phyloP scores from a whole-genome alignment of 1,140 invertebrate species.

The Orussus abietinus region DNA sequence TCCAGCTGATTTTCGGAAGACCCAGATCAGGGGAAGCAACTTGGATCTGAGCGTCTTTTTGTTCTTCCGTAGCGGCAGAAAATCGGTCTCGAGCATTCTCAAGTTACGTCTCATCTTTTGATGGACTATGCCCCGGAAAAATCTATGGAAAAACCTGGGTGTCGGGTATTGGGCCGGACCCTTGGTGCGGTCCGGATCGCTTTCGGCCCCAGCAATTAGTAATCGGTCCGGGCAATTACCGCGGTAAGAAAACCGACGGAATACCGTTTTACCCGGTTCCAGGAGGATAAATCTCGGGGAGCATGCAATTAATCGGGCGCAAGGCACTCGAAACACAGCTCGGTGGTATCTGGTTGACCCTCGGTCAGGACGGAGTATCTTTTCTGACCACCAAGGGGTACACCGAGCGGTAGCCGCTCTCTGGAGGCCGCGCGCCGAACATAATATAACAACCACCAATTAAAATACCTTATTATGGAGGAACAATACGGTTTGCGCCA shows the following conservation, averaged over 20 bases:
- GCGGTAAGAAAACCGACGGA: constrained; percentile 24
- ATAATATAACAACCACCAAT: constrained; percentile 39
- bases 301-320: constrained; percentile 41
- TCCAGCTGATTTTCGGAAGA: too few species aligned
- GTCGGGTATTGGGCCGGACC: too few species aligned
- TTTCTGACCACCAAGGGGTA: too few species aligned
- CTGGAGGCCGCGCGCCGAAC: constrained; percentile 20
- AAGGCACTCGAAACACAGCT: constrained; percentile 33
- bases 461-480: constrained; percentile 45
- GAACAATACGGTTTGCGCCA: constrained; percentile 31
- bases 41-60: too few species aligned
- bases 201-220: constrained; percentile 26
- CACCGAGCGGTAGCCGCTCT: too few species aligned
- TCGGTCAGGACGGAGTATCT: constrained; percentile 22
- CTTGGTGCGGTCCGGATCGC: too few species aligned
- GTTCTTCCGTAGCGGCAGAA: too few species aligned
- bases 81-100: too few species aligned
- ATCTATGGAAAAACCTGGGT: too few species aligned
- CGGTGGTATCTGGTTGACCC: constrained; percentile 37
- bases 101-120: too few species aligned
- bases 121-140: too few species aligned
- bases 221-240: constrained; percentile 30
- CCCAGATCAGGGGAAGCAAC: too few species aligned
- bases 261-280: constrained; percentile 27
- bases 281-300: constrained; percentile 33